Evolutionary conservation across 2,888 invertebrate species (phyloP).

Genomic region (Agrotis puta): DNA sequence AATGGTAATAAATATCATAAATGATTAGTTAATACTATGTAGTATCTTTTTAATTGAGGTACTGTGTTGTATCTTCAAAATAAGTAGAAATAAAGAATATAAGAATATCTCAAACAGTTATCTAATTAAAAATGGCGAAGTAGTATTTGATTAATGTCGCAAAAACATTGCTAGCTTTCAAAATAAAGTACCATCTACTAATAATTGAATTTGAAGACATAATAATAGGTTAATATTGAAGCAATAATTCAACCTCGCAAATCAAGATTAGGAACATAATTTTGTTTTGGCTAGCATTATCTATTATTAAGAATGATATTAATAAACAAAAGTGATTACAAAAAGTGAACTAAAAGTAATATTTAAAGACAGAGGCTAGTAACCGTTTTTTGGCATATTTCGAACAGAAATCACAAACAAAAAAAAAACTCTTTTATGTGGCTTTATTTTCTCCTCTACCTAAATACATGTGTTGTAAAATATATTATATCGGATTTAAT

Average conservation of each 20-base stretch:
- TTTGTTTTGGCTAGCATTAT: background rate
- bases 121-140: too few relatives aligned
- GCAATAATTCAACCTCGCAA: conserved; percentile 15
- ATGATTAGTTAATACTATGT: background rate
- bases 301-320: background rate
- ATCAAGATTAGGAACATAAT: background rate
- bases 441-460: too few relatives aligned
- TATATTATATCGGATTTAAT: too few relatives aligned
- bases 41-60: background rate
- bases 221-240: background rate
- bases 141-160: too few relatives aligned
- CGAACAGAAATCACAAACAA: too few relatives aligned
- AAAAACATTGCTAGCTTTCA: too few relatives aligned
- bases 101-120: too few relatives aligned
- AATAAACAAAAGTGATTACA: conserved; percentile 1
- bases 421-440: too few relatives aligned
- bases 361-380: background rate
- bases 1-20: background rate
- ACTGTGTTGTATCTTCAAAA: background rate
- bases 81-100: too few relatives aligned
- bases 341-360: background rate
- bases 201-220: background rate
- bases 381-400: background rate
- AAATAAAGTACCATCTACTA: too few relatives aligned
- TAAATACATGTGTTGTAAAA: too few relatives aligned